Base-by-base conservation (phyloP, 1,140 invertebrate genomes). In the Idris sp. region DNA sequence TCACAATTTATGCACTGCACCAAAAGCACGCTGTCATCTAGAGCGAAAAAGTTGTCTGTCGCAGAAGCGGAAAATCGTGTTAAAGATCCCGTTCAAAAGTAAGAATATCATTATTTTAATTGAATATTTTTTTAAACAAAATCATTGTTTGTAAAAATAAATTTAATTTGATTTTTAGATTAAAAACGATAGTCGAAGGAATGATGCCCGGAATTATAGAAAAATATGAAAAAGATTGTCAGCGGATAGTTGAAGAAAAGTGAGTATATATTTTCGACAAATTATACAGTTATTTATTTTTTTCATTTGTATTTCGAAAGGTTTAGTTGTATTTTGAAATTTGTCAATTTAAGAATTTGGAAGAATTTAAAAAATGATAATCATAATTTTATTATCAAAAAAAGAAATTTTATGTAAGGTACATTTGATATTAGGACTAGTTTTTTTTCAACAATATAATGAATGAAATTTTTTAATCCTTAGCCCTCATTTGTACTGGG, bases 1-100 rank as follows among this genome's bases (percentile, higher is more conserved):
- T 89, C 91, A 2, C 85, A 87, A 4, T 91, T 90, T 81, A 82
- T 93, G 33, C 89, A 90, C 16, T 92, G 91, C 81, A 90, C 89
- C n/a, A 93, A 92, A 84, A 89, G 91, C 36, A 92, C 91, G 2
- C 82, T 94, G 18, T 84, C 91, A 13, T 92, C 91, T 75, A 87
- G 92, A 43, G 91, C 91, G 13, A 93, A 92, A 80, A 92, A 91
- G 79, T 83, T 93, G 7, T 84, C 89, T 26, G 79, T 91, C 1
- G 89, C 90, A 51, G 88, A 91, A 71, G 90, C 91, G 40, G 83
- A 91, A 83, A 82, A 88, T 56, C 89, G 89, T 77, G 81, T 92
- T 2, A 89, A 87, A 58, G 86, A 88, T 71, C 89, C 90, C 6
- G 79, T 88, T 48, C 64, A 82, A 53, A 84, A 79, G 88, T 89